A percentile compares a stretch with the other conserved stretches of the same genome.
phyloP scores from a whole-genome alignment of 2,888 invertebrate species.

The Mantis religiosa region DNA sequence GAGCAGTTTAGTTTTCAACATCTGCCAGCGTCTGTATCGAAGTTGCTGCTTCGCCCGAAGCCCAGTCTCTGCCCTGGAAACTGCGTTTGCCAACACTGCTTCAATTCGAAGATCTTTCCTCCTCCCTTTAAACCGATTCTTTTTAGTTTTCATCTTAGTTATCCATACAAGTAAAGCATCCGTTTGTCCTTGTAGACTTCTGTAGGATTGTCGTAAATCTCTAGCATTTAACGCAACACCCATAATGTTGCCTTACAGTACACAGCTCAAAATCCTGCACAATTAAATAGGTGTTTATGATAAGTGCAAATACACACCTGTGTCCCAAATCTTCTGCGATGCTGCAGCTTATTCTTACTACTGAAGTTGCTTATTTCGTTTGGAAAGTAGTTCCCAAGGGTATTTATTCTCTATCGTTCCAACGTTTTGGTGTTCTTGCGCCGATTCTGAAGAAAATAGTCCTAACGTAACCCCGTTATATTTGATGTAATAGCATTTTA shows the following conservation, averaged over 20 bases:
- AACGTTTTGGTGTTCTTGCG: not conserved
- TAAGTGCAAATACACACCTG: not conserved
- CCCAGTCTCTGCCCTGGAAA: conserved; percentile 57
- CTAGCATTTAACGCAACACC: conserved; percentile 22
- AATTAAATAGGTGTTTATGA: not conserved
- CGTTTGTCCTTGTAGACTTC: conserved; percentile 26
- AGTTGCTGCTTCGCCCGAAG: conserved; percentile 59
- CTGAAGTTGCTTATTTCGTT: not conserved
- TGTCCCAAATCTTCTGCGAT: no score
- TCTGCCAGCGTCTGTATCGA: conserved; percentile 57
- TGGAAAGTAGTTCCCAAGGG: not conserved
- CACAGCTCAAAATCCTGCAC: not conserved
- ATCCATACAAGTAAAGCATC: conserved; percentile 32
- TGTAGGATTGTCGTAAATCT: not conserved
- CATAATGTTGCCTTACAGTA: not conserved
- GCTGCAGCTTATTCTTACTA: no score
- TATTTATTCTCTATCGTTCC: not conserved
- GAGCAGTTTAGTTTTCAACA: conserved; percentile 37
- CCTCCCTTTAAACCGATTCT: conserved; percentile 41
- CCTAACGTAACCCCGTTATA: not conserved
- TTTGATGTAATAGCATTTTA: no score
- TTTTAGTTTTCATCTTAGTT: conserved; percentile 31
- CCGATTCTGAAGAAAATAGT: not conserved
- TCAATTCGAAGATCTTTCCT: conserved; percentile 61
- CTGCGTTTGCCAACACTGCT: conserved; percentile 59